A percentile compares a stretch with the other conserved stretches of the same genome.
These are phyloP conservation scores for Odontomachus brunneus DNA, from an alignment of 1,140 invertebrate species.

Conservation along the genomic window DNA sequence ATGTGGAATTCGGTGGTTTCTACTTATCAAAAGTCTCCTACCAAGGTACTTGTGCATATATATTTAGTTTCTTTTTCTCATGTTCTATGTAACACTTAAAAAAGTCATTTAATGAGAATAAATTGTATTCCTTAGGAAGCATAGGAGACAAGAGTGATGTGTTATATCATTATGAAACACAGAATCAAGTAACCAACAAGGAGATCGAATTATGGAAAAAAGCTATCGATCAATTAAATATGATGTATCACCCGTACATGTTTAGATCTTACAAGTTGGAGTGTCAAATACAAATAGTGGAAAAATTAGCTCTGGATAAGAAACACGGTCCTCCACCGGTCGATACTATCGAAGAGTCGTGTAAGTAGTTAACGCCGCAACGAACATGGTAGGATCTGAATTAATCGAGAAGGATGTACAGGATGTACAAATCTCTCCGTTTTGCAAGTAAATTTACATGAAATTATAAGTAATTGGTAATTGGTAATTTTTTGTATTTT, in stretches of 20 bases:
- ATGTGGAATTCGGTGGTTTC: constrained; percentile 70
- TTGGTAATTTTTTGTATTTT: constrained; percentile 11
- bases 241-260: neutral
- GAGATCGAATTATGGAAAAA: constrained; percentile 23
- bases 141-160: constrained; percentile 41
- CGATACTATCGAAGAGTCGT: constrained; percentile 58
- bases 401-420: neutral
- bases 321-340: neutral
- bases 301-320: constrained; percentile 70
- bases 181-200: constrained; percentile 10
- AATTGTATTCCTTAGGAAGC: constrained; percentile 14
- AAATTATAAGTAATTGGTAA: neutral
- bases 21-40: constrained; percentile 74
- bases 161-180: neutral
- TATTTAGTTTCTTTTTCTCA: neutral
- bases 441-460: neutral
- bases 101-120: neutral
- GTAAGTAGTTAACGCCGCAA: constrained; percentile 7
- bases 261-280: constrained; percentile 45
- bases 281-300: constrained; percentile 60
- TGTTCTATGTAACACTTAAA: neutral
- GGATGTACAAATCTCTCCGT: neutral
- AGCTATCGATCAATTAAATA: constrained; percentile 9
- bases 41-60: constrained; percentile 52
- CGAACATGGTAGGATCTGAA: neutral